phyloP scores from a whole-genome alignment of 2,113 vertebrate genomes.

The Equus quagga region DNA sequence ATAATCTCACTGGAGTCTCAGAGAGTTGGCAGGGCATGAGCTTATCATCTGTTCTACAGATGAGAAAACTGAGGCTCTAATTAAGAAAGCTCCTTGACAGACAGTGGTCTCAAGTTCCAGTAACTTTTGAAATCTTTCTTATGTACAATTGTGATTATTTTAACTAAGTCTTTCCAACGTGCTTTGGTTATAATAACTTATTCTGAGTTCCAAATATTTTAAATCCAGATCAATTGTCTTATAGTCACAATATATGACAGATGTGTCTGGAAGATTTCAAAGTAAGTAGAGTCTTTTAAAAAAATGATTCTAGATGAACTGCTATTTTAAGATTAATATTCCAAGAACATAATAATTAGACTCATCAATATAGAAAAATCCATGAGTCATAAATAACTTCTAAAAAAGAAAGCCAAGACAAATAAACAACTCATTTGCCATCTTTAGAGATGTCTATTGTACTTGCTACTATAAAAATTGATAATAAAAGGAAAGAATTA shows the following conservation, averaged over 20 bases:
- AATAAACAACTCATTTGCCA: background rate
- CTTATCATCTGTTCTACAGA: background rate
- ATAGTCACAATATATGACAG: conserved; percentile 36
- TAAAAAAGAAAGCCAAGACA: background rate
- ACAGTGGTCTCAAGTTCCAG: background rate
- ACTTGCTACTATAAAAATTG: background rate
- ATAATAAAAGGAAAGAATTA: background rate
- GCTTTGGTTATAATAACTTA: conserved; percentile 27
- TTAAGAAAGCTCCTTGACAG: background rate
- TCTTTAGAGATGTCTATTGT: background rate
- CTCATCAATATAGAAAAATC: background rate
- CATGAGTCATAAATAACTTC: background rate
- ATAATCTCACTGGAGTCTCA: background rate
- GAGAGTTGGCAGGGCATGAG: background rate
- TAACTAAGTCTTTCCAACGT: background rate
- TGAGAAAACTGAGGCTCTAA: background rate
- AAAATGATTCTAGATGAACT: conserved; percentile 38
- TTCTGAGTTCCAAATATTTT: conserved; percentile 51
- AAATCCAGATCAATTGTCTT: conserved; percentile 49
- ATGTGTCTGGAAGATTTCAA: conserved; percentile 48
- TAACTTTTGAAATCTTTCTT: background rate
- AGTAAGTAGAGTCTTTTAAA: conserved; percentile 48
- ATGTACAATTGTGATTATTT: conserved; percentile 33
- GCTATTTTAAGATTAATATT: conserved; percentile 46
- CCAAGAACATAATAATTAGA: background rate